These are phyloP conservation scores for Ibidorhyncha struthersii DNA, from an alignment of 2,113 vertebrate genomes.

Conservation along the genomic window DNA sequence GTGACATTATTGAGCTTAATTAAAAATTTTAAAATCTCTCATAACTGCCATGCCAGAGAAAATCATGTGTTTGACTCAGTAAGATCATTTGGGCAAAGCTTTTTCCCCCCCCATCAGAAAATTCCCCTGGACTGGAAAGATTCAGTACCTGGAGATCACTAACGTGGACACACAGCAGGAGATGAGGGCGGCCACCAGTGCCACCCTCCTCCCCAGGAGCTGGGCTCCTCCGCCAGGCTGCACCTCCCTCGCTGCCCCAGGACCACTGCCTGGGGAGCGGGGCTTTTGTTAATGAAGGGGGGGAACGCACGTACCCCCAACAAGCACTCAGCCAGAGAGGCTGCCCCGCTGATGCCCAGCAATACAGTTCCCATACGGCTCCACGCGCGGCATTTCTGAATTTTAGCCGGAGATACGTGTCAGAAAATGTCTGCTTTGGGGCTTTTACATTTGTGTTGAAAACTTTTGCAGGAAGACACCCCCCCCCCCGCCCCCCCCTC, in stretches of 20 bases:
- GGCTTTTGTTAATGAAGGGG: background rate
- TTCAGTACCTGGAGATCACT: background rate
- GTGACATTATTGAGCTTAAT: background rate
- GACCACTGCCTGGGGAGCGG: background rate
- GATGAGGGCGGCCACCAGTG: accelerated
- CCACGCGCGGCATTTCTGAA: background rate
- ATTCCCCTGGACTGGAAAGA: background rate
- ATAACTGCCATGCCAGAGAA: background rate
- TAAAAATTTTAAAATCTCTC: background rate
- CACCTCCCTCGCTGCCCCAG: background rate
- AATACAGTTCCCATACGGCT: background rate
- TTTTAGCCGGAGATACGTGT: background rate
- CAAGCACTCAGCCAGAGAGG: background rate
- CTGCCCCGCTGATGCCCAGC: background rate
- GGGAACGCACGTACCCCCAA: background rate
- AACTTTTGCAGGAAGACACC: background rate
- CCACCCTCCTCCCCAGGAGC: background rate
- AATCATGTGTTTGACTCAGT: background rate
- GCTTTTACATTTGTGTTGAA: background rate
- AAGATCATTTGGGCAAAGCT: background rate
- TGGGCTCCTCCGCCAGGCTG: background rate
- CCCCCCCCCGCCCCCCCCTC: too few relatives aligned
- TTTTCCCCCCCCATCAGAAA: background rate
- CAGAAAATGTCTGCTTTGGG: background rate
- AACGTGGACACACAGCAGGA: accelerated